Evolutionary conservation across 1,140 invertebrate species (phyloP).

Genomic region (Aricia agestis): DNA sequence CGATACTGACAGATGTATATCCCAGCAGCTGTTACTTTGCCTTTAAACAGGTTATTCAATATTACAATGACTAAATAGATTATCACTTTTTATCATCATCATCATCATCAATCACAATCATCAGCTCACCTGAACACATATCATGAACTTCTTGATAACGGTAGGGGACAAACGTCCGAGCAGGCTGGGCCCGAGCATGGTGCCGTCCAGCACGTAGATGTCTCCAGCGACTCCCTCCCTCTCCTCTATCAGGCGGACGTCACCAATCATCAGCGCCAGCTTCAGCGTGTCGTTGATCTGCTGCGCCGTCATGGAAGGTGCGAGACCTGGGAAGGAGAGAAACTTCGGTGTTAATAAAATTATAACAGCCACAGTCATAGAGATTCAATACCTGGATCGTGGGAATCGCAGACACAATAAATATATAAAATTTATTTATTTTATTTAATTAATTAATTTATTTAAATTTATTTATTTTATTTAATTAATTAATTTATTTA

Average conservation of each 20-base stretch:
- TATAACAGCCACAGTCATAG: neutral
- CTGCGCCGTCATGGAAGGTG: constrained; percentile 54
- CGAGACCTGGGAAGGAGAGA: constrained; percentile 43
- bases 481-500: too few species aligned
- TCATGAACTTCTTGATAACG: constrained; percentile 87
- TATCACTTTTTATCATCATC: too few species aligned
- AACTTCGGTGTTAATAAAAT: neutral
- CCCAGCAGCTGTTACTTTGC: too few species aligned
- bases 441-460: too few species aligned
- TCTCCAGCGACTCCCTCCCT: constrained; percentile 86
- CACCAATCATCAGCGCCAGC: constrained; percentile 87
- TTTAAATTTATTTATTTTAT: too few species aligned
- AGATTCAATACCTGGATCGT: too few species aligned
- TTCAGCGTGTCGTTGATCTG: constrained; percentile 83
- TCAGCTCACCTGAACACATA: constrained; percentile 81
- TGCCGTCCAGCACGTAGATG: constrained; percentile 86
- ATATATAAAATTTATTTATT: too few species aligned
- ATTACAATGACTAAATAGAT: too few species aligned
- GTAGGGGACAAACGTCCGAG: constrained; percentile 86
- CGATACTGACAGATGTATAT: too few species aligned
- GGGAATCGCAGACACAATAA: too few species aligned
- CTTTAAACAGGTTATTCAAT: too few species aligned
- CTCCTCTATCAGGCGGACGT: constrained; percentile 86
- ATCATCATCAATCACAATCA: neutral
- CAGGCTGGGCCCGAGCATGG: constrained; percentile 83